These are phyloP conservation scores for Acyrthosiphon pisum DNA, from an alignment of 1,140 invertebrate species.

Conservation along the genomic window DNA sequence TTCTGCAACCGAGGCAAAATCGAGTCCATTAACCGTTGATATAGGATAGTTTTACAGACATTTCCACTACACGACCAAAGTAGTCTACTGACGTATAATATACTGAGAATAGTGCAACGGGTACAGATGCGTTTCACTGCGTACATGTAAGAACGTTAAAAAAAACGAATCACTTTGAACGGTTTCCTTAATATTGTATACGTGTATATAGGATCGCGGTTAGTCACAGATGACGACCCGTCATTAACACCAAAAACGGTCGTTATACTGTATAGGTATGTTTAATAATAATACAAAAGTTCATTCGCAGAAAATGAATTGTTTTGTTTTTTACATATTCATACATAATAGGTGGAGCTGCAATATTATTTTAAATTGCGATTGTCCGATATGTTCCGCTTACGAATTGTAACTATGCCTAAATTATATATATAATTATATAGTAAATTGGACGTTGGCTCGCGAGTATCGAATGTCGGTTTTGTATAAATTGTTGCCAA, in stretches of 20 bases:
- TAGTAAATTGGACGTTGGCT: neutral
- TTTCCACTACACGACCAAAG: neutral
- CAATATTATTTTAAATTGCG: neutral
- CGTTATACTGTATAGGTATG: neutral
- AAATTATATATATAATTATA: neutral
- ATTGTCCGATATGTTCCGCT: neutral
- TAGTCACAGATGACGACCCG: neutral
- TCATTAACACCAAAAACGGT: neutral
- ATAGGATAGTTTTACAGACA: slow-evolving; percentile 26
- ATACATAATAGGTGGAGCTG: neutral
- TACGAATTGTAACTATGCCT: neutral
- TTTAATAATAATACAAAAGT: neutral
- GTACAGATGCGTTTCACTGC: neutral
- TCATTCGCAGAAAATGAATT: neutral
- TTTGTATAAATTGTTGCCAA: neutral
- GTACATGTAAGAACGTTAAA: neutral
- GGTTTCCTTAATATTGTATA: neutral
- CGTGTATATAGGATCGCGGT: neutral
- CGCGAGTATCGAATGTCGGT: slow-evolving; percentile 22
- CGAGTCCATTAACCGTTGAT: slow-evolving; percentile 25
- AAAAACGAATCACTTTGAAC: neutral
- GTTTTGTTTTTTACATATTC: neutral
- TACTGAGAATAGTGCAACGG: neutral
- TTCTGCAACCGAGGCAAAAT: slow-evolving; percentile 39
- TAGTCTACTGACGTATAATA: neutral